phyloP scores from a whole-genome alignment of 2,113 vertebrate species.

The Condylura cristata region DNA sequence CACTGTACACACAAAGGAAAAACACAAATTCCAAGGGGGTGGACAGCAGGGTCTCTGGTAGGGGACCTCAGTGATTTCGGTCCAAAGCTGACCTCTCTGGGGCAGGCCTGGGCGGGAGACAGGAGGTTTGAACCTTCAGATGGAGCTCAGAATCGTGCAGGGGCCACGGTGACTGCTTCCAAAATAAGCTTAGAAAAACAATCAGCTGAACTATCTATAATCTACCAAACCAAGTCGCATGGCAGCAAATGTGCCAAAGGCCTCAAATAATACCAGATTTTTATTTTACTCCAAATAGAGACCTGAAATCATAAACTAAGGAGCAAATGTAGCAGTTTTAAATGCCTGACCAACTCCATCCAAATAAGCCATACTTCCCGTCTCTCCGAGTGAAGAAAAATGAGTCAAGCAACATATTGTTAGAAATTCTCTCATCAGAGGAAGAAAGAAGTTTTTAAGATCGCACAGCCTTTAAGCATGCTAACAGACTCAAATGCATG shows the following conservation, averaged over 20 bases:
- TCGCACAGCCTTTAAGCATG: neutral
- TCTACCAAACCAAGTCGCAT: neutral
- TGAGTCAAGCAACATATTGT: neutral
- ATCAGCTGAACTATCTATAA: neutral
- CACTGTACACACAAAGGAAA: slow-evolving; percentile 44
- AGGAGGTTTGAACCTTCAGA: neutral
- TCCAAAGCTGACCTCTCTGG: neutral
- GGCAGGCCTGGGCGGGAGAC: neutral
- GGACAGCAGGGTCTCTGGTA: neutral
- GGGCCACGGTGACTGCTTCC: neutral
- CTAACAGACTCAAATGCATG: neutral
- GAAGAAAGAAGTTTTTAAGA: neutral
- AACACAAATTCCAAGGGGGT: slow-evolving; percentile 1
- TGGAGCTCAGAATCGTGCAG: neutral
- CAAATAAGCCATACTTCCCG: neutral
- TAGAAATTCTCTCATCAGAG: slow-evolving; percentile 10
- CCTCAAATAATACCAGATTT: neutral
- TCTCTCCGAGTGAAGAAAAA: neutral
- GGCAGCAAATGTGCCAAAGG: neutral
- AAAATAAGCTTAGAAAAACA: slow-evolving; percentile 4
- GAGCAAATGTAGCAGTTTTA: neutral
- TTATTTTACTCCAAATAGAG: slow-evolving; percentile 24
- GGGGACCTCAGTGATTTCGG: neutral
- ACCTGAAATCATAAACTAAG: slow-evolving; percentile 5
- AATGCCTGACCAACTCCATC: neutral